Base-by-base conservation (phyloP, 2,888 invertebrate species). In the Empis stercorea region DNA sequence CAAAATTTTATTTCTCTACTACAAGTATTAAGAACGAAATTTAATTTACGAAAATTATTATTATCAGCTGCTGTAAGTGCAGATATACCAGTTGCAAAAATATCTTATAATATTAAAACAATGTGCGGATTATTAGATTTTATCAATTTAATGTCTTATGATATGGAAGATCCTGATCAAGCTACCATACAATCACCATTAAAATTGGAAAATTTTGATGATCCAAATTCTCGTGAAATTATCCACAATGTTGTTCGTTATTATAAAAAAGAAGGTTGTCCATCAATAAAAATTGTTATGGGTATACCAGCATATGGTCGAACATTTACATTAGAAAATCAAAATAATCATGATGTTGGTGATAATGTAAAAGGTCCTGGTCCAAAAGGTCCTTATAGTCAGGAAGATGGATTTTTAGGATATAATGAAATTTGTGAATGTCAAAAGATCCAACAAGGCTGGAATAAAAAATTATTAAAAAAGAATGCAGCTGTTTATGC, bases 121-220 rank as follows among this genome's bases (percentile, higher is more conserved):
- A 63, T 76, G 34, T 59, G 64, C 15, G 52, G 63, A 62, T 67
- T 58, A 55, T 61, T 74, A 2, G 73, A 74, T 56, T 66, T 66
- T 48, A 64, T 74, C 16, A 65, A 71, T 45, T 53, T 75, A 34
- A 74, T 75, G 75, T 64, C 71, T 5, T 75, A 74, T 55, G 75
- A 75, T 57, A 68, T 71, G 45, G 66, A 70, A 49, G 37, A 48
- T 4, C 38, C 34, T 10, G 48, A 56, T 45, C 55, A 57, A 23
- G 70, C 72, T 30, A 71, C 70, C 40, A 61, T 69, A 45, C 62
- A 70, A 46, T 64, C 72, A 10, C 71, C 71, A 9, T 52, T 73
- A 14, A 54, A 55, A 47, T 46, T 52, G n/a, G 61, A 58, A 45
- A 17, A 38, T 1, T 20, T 20, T 17, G 52, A 54, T 3, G 36